These are phyloP conservation scores for Pseudococcus jackbeardsleyi DNA, from an alignment of 2,888 invertebrate genomes.

Conservation along the genomic window DNA sequence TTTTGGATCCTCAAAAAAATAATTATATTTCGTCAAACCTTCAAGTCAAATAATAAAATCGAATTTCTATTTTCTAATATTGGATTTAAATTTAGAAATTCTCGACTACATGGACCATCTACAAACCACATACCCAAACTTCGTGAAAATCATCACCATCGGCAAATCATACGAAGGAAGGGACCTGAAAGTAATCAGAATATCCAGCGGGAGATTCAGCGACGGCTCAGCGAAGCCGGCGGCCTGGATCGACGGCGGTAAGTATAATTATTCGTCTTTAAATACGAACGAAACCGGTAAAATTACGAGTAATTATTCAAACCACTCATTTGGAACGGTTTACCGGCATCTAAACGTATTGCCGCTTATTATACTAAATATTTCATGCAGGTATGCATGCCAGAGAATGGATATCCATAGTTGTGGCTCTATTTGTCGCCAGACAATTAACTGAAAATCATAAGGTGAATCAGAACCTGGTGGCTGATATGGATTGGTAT, in stretches of 20 bases:
- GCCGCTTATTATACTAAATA: not conserved
- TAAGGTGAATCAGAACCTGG: constrained; percentile 71
- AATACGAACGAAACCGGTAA: not conserved
- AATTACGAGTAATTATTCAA: not conserved
- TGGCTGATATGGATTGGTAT: constrained; percentile 76
- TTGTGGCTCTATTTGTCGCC: constrained; percentile 82
- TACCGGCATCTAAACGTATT: not conserved
- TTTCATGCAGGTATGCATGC: constrained; percentile 79
- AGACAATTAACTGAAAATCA: constrained; percentile 80
- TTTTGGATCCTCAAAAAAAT: too few species aligned
- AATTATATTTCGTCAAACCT: too few species aligned
- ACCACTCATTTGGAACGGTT: not conserved
- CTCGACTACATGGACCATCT: constrained; percentile 79
- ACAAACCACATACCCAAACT: constrained; percentile 76
- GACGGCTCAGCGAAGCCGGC: constrained; percentile 75
- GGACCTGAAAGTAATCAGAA: constrained; percentile 79
- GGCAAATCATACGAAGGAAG: constrained; percentile 82
- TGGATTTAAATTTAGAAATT: constrained; percentile 73
- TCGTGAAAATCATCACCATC: constrained; percentile 79
- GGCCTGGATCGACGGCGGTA: constrained; percentile 86
- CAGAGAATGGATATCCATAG: constrained; percentile 90
- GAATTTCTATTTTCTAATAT: not conserved
- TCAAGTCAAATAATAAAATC: too few species aligned
- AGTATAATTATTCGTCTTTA: constrained; percentile 64
- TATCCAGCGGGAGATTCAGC: constrained; percentile 71